These are phyloP conservation scores for Arctia plantaginis DNA, from an alignment of 2,888 invertebrate species.

Conservation along the genomic window DNA sequence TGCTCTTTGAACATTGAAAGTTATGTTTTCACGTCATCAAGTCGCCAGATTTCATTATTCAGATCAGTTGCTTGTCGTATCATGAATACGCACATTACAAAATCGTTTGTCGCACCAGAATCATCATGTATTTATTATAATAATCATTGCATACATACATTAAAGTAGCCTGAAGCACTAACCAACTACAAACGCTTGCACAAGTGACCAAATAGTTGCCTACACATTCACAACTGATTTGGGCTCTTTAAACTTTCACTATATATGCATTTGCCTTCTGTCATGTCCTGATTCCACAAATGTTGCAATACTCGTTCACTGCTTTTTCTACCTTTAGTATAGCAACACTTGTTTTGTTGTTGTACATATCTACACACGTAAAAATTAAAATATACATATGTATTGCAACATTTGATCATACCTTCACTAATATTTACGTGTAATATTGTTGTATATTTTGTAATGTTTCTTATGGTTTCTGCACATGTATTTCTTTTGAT, in stretches of 20 bases:
- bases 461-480: conserved; percentile 38
- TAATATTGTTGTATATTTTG: conserved; percentile 28
- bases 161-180: conserved; percentile 42
- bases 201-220: conserved; percentile 34
- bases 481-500: conserved; percentile 38
- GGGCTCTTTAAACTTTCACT: conserved; percentile 27
- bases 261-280: conserved; percentile 30
- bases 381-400: background rate
- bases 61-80: conserved; percentile 51
- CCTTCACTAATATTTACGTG: conserved; percentile 19
- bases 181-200: conserved; percentile 42
- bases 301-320: conserved; percentile 29
- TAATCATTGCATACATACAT: conserved; percentile 36
- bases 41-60: conserved; percentile 38
- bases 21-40: conserved; percentile 49
- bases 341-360: background rate
- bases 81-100: conserved; percentile 35
- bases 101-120: conserved; percentile 38
- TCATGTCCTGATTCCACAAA: conserved; percentile 22
- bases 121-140: conserved; percentile 31
- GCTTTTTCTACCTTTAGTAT: background rate
- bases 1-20: conserved; percentile 71
- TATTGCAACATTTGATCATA: conserved; percentile 33
- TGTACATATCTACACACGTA: background rate
- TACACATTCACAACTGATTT: conserved; percentile 25